Evolutionary conservation across 2,113 vertebrate genomes (phyloP).

Genomic region (Tetrao urogallus): DNA sequence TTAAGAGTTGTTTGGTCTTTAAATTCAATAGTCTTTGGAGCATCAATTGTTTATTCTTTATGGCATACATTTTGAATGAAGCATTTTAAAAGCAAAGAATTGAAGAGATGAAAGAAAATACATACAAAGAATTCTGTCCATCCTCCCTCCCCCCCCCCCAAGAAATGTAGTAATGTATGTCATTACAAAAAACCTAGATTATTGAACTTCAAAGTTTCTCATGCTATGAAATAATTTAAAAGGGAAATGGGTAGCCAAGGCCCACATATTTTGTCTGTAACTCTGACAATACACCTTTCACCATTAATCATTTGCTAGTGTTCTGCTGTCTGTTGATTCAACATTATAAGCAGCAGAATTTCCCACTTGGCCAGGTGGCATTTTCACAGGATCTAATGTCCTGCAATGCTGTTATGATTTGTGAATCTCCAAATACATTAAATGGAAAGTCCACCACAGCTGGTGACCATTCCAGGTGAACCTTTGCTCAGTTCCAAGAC

Average conservation of each 20-base stretch:
- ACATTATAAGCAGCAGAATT: not conserved
- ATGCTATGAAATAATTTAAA: not conserved
- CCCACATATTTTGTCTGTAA: no score
- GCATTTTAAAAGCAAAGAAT: not conserved
- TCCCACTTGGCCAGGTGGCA: not conserved
- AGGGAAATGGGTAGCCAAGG: not conserved
- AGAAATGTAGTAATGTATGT: not conserved
- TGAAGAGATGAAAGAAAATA: not conserved
- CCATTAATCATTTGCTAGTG: no score
- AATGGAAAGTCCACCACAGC: not conserved
- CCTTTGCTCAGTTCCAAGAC: not conserved
- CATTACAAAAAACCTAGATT: not conserved
- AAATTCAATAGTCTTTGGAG: not conserved
- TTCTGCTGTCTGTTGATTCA: not conserved
- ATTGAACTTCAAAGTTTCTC: not conserved
- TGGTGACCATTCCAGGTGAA: slow-evolving; percentile 30
- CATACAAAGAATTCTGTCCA: not conserved
- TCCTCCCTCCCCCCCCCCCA: not conserved
- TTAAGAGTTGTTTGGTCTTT: not conserved
- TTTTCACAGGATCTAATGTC: not conserved
- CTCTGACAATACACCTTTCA: no score
- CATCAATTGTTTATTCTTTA: not conserved
- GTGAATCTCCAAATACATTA: not conserved
- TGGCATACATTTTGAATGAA: not conserved
- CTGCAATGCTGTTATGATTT: not conserved